Evolutionary conservation across 1,140 invertebrate species (phyloP), one percentile per base, ranked within the genome.

Genomic region (Drosophila melanica): DNA sequence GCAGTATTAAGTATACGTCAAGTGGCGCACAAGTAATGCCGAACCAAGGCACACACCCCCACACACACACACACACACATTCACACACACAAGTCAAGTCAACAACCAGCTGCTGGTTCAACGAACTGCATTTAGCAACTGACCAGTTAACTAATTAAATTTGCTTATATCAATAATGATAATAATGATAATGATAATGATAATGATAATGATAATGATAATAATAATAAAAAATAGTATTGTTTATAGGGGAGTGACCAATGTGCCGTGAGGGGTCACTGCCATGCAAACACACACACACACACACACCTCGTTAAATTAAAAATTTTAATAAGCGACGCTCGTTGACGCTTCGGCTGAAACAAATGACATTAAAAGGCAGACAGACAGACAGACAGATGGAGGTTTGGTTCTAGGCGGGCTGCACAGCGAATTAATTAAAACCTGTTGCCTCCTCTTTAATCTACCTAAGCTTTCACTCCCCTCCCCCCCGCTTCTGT

Each of bases 81-180:
- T n/a, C n/a, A 33, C 41, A 42, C 55, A 44, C 47, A 42, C 66
- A 10, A 44, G 55, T 9, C 23, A 64, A 57, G 57, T 66, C 65
- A 68, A 62, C 65, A 55, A 50, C 65, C 65, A 55, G 57, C 57
- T 50, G 48, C 50, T 55, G 54, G 67, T 64, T 75, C 58, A 71
- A 64, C 37, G 73, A 75, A 75, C 67, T 70, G 44, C 55, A 47
- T 27, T 55, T 55, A 47, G 16, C 20, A 39, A 50, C 41, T 71
- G 50, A 71, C 51, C 73, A 63, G 59, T 59, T 64, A 12, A 53
- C 54, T 71, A 75, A 75, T 75, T 75, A 71, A 71, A 58, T 71
- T 54, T 57, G 48, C 64, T 73, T 37, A 75, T 71, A 69, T 57
- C 66, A 74, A 69, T 69, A 69, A 63, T 16, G 30, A 35, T 39